Percentiles rank a stretch among this genome's conserved stretches.
These are phyloP conservation scores for Sciurus carolinensis DNA, from an alignment of 2,797 vertebrate species.

Conservation along the genomic window DNA sequence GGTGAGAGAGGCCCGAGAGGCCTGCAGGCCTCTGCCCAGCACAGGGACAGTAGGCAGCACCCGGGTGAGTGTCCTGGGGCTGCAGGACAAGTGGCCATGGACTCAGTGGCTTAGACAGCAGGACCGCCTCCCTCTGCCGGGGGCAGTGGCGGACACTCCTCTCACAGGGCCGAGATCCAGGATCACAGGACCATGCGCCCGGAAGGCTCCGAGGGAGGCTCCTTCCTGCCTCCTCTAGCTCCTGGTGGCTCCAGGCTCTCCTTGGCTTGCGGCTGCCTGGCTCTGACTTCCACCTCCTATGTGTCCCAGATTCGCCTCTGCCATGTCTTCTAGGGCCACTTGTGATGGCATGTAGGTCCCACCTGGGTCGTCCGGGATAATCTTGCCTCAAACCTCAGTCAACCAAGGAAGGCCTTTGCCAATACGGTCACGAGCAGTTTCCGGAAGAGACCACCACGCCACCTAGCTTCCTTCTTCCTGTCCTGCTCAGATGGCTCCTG, in stretches of 20 bases:
- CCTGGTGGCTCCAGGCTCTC: fast-evolving
- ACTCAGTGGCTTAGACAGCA: background rate
- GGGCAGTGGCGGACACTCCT: background rate
- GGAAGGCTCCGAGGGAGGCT: fast-evolving
- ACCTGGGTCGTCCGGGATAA: background rate
- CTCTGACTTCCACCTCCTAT: background rate
- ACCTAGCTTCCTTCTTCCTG: background rate
- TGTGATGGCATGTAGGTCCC: fast-evolving
- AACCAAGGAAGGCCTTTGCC: background rate
- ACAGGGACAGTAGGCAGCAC: background rate
- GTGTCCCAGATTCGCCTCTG: background rate
- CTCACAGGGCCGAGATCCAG: too few species aligned
- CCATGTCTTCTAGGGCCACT: too few species aligned
- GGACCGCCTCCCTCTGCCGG: fast-evolving
- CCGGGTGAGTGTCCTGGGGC: fast-evolving
- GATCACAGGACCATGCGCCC: fast-evolving
- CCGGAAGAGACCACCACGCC: background rate
- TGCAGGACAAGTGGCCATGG: background rate
- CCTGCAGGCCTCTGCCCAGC: background rate
- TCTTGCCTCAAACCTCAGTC: background rate
- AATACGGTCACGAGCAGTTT: fast-evolving
- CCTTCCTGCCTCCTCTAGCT: background rate
- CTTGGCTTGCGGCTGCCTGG: fast-evolving
- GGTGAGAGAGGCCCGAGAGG: too few species aligned
- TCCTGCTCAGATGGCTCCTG: background rate